These are phyloP conservation scores for Zoanthus sansibaricus DNA, from an alignment of 92 coral and sea anemone species.

Conservation along the genomic window DNA sequence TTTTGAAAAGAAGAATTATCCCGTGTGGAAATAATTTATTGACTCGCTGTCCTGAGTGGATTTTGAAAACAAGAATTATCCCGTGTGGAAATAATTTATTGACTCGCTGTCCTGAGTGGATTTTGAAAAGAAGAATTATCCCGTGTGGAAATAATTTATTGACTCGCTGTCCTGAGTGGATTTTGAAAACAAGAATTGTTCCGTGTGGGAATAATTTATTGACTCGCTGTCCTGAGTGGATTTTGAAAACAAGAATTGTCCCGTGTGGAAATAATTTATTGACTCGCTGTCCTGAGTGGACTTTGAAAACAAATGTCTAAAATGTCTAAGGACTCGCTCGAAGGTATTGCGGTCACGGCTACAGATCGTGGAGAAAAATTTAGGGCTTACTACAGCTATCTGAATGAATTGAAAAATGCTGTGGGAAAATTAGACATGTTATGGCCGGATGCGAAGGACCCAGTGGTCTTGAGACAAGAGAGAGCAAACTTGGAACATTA, in stretches of 20 bases:
- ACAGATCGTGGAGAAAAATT: background rate
- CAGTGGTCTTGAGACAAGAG: constrained; percentile 43
- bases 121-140: too few relatives aligned
- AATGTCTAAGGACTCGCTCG: background rate
- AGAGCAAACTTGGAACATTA: constrained; percentile 45
- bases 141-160: too few relatives aligned
- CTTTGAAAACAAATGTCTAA: background rate
- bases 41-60: too few relatives aligned
- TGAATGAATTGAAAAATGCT: constrained; percentile 39
- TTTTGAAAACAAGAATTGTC: too few relatives aligned
- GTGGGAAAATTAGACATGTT: constrained; percentile 44
- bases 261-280: background rate
- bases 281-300: background rate
- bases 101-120: too few relatives aligned
- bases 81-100: too few relatives aligned
- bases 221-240: background rate
- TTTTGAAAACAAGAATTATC: too few relatives aligned
- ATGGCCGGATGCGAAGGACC: constrained; percentile 54
- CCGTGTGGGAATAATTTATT: too few relatives aligned
- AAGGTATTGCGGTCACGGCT: background rate
- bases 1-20: too few relatives aligned
- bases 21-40: too few relatives aligned
- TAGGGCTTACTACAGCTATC: background rate
- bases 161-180: too few relatives aligned
- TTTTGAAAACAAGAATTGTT: too few relatives aligned